Evolutionary conservation across 2,888 invertebrate species (phyloP).

Genomic region (Melanotus villosus): DNA sequence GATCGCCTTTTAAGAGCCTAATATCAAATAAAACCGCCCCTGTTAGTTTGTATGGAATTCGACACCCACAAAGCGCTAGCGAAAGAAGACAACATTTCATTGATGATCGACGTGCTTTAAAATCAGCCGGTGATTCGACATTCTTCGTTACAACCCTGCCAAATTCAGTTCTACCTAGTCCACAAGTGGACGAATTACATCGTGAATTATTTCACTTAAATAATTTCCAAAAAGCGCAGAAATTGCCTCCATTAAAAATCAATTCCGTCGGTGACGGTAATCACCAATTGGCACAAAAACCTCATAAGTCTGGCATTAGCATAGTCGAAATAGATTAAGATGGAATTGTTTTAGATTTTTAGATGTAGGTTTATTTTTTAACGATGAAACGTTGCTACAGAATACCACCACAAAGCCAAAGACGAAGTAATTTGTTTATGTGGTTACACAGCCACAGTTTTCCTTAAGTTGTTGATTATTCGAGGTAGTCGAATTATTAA

Average conservation of each 20-base stretch:
- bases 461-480: no score
- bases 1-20: slow-evolving; percentile 51
- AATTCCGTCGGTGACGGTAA: slow-evolving; percentile 28
- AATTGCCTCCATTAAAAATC: slow-evolving; percentile 31
- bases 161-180: slow-evolving; percentile 49
- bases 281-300: background rate
- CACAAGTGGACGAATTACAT: slow-evolving; percentile 54
- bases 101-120: slow-evolving; percentile 56
- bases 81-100: slow-evolving; percentile 28
- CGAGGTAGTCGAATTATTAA: no score
- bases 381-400: no score
- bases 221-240: slow-evolving; percentile 39
- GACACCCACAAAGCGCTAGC: slow-evolving; percentile 52
- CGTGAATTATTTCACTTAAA: slow-evolving; percentile 53
- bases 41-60: slow-evolving; percentile 55
- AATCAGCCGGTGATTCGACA: slow-evolving; percentile 61
- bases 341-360: background rate
- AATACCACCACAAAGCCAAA: no score
- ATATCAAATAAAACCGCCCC: slow-evolving; percentile 63
- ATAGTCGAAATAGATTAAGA: slow-evolving; percentile 50
- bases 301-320: slow-evolving; percentile 47
- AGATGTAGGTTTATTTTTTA: no score
- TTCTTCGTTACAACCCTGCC: slow-evolving; percentile 52
- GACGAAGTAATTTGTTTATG: no score
- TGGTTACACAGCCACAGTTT: no score